These are phyloP conservation scores for Lymantria dispar DNA, from an alignment of 2,888 invertebrate species.

Conservation along the genomic window DNA sequence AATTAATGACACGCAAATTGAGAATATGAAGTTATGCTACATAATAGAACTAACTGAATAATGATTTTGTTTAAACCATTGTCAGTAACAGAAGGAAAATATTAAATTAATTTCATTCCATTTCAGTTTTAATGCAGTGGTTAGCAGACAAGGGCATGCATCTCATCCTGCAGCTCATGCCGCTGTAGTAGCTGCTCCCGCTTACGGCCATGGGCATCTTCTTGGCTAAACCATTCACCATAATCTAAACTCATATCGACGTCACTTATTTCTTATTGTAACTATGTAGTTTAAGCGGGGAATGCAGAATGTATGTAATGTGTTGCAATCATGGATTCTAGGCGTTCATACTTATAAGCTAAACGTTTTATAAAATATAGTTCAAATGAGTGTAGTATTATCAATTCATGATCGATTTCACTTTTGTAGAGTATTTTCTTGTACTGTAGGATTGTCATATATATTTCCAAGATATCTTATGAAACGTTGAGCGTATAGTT, in stretches of 20 bases:
- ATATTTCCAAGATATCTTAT: slow-evolving; percentile 63
- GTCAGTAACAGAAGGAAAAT: not conserved
- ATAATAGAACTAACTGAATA: no score
- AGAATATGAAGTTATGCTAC: no score
- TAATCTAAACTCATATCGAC: slow-evolving; percentile 34
- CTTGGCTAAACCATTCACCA: slow-evolving; percentile 47
- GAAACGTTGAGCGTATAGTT: slow-evolving; percentile 67
- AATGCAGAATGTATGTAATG: slow-evolving; percentile 45
- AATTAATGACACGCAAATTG: no score
- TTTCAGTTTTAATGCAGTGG: slow-evolving; percentile 82
- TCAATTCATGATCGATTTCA: slow-evolving; percentile 32
- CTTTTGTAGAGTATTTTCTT: slow-evolving; percentile 78
- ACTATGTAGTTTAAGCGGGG: slow-evolving; percentile 62
- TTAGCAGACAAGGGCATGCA: slow-evolving; percentile 81
- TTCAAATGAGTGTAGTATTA: slow-evolving; percentile 40
- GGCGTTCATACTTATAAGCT: slow-evolving; percentile 36
- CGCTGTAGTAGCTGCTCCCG: slow-evolving; percentile 61
- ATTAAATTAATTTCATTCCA: not conserved
- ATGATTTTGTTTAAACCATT: no score
- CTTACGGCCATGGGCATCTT: slow-evolving; percentile 51
- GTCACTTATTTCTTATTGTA: slow-evolving; percentile 62
- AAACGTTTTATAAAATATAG: slow-evolving; percentile 74
- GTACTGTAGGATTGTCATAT: slow-evolving; percentile 62
- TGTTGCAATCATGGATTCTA: slow-evolving; percentile 38
- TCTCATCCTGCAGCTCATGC: slow-evolving; percentile 71